These are phyloP conservation scores for Gambelia wislizenii DNA, from an alignment of 2,797 vertebrate genomes.

Conservation along the genomic window DNA sequence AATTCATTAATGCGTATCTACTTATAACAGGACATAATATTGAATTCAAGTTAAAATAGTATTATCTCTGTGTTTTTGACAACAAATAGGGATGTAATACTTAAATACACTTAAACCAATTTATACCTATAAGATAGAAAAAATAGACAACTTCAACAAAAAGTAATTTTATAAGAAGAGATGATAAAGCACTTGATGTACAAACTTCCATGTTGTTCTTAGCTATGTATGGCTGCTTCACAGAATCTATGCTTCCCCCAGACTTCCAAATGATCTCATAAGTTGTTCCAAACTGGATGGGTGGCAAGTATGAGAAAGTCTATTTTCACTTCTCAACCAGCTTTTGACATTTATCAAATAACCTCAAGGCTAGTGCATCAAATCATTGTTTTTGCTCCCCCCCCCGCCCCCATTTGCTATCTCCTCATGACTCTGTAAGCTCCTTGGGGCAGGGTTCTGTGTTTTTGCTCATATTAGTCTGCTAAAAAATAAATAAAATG, in stretches of 20 bases:
- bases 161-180: not conserved
- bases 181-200: not conserved
- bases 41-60: not conserved
- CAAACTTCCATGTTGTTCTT: conserved; percentile 46
- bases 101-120: not conserved
- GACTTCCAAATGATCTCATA: conserved; percentile 39
- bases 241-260: conserved; percentile 47
- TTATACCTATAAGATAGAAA: not conserved
- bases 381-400: conserved; percentile 15
- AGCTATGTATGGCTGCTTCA: conserved; percentile 21
- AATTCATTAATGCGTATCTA: not conserved
- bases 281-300: not conserved
- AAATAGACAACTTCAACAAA: not conserved
- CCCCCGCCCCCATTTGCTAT: not conserved
- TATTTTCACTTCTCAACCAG: not conserved
- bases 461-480: not conserved
- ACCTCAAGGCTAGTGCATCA: conserved; percentile 25
- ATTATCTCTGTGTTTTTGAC: not conserved
- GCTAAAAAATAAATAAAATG: not conserved
- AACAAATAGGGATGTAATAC: not conserved
- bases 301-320: not conserved
- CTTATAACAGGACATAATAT: not conserved
- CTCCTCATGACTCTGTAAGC: not conserved
- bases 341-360: conserved; percentile 1
- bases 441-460: not conserved